Evolutionary conservation across 1,140 invertebrate species (phyloP).

Genomic region (Cydia amplana): DNA sequence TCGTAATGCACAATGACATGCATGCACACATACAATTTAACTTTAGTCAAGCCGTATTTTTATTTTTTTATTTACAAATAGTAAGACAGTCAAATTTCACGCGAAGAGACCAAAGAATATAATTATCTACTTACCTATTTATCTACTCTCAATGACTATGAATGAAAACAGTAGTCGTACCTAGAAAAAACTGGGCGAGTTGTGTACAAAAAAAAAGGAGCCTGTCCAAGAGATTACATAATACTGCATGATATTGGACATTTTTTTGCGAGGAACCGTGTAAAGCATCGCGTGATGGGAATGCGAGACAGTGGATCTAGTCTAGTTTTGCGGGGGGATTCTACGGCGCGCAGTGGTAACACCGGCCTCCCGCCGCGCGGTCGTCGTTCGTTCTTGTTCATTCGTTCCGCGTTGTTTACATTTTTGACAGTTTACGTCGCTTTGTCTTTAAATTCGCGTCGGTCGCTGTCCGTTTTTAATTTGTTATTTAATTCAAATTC

Average conservation of each 20-base stretch:
- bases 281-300: constrained; percentile 28
- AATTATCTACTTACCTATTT: too few species aligned
- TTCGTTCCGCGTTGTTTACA: constrained; percentile 74
- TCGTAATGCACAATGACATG: too few species aligned
- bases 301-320: constrained; percentile 55
- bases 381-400: constrained; percentile 60
- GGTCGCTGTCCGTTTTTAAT: constrained; percentile 20
- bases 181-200: background rate
- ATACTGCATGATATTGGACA: constrained; percentile 38
- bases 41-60: too few species aligned
- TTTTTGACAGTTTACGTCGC: constrained; percentile 63
- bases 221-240: constrained; percentile 49
- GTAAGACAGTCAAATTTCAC: too few species aligned
- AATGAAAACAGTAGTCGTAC: background rate
- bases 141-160: background rate
- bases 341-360: constrained; percentile 68
- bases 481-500: constrained; percentile 42
- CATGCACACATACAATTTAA: too few species aligned
- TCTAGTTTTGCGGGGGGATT: constrained; percentile 57
- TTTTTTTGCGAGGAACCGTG: constrained; percentile 23
- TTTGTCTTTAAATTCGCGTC: constrained; percentile 34
- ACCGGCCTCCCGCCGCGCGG: constrained; percentile 62
- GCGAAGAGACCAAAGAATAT: too few species aligned
- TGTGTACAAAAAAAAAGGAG: background rate
- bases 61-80: too few species aligned